Evolutionary conservation across 2,797 vertebrate genomes (phyloP), one percentile per base, ranked within the genome.

Genomic region (Brachyrhaphis roseni): DNA sequence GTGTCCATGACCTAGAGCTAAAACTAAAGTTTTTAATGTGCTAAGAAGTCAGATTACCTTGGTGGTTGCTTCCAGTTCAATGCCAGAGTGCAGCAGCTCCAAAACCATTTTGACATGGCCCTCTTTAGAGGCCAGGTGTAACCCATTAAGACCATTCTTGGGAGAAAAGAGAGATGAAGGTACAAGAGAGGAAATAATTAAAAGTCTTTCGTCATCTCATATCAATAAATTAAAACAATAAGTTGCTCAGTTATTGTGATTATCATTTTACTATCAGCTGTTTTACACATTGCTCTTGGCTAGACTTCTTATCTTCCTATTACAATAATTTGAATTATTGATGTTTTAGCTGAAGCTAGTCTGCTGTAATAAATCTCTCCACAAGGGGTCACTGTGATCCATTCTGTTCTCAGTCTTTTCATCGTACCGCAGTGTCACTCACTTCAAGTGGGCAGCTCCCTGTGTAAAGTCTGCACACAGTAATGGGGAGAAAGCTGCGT

Each of bases 81-180:
- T 99, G 75, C 98, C 98, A 76, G 97, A 82, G 84, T 98, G 97
- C 82, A 99, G 94, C 57, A 99, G 95, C 92, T 98, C 97, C 86
- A 97, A 94, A 78, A 99, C 98, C 98, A 99, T 98, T 91, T 99
- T 99, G 87, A 99, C 97, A 0, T 99, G 98, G 62, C 98, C 98
- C 93, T 99, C 98, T 92, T 99, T 99, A 72, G 98, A 99, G 79
- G 98, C 98, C 91, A 99, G 91, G 81, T 99, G 98, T 89, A 99
- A 94, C 90, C 97, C 98, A 0, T 99, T 99, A 78, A 99, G 95
- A 84, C 98, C 98, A 78, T 99, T 99, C 98, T 99, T 91, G 23
- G 87, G 78, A 76, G 70, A 91, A 81, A 79, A 82, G 4, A 82
- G 31, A 86, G 13, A 31, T 20, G n/a, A 31, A 45, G 36, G 77